Evolutionary conservation across 2,888 invertebrate species (phyloP), one percentile per base, ranked within the genome.

Genomic region (Lithophane ornitopus): DNA sequence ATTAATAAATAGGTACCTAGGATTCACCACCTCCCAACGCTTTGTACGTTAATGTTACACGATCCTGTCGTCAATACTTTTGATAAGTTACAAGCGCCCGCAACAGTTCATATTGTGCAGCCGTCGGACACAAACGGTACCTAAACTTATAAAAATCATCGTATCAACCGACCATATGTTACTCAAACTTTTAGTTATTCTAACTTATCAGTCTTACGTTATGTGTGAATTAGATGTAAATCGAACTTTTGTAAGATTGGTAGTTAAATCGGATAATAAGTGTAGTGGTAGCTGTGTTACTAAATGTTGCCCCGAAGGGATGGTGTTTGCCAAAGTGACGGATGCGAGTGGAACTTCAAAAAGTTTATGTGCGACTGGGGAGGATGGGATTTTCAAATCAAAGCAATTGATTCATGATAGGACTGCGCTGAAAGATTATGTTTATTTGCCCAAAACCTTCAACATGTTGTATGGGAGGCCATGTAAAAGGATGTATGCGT

Each of bases 241-340:
- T 79, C 69, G 70, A 34, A 84, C 62, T 68, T 68, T 66, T 22
- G 7, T 66, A 2, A 73, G 58, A 78, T 26, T 75, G 2, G 28
- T 19, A 34, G 34, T 71, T 8, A 80, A 80, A 44, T 62, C 46
- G 28, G 67, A 71, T 39, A 85, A 85, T 76, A 65, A 72, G 71
- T 89, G 91, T 82, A 78, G 67, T n/a, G 78, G 61, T 28, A 84
- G 78, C 11, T 94, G 91, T 85, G 63, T 94, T 0, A 89, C 89
- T 28, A 94, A 94, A 78, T 94, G 94, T 78, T 94, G 93, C 56
- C 90, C 91, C 0, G 59, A 85, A n/a, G 89, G 87, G 1, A 89
- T 89, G 88, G 84, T 87, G 44, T 89, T 85, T 44, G 52, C 59
- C 0, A 84, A 67, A 71, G 39, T 75, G 9, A 72, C n/a, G 39